These are phyloP conservation scores for Spicauda simplicius DNA, from an alignment of 2,888 invertebrate species.

Conservation along the genomic window DNA sequence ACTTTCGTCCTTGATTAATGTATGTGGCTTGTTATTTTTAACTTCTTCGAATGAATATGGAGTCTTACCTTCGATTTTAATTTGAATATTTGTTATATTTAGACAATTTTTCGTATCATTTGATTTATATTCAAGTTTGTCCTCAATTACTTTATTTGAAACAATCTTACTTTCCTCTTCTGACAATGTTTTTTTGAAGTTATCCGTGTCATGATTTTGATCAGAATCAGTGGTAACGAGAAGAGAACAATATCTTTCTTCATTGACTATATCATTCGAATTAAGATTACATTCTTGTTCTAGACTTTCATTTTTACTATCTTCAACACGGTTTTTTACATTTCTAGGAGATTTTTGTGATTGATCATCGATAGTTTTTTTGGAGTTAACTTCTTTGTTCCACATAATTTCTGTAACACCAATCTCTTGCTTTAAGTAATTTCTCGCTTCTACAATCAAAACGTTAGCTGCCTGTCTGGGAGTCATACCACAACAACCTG, in stretches of 20 bases:
- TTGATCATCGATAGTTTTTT: not conserved
- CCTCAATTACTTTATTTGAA: not conserved
- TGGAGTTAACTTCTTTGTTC: conserved; percentile 63
- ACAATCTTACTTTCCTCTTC: not conserved
- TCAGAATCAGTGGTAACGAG: not conserved
- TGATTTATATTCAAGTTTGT: conserved; percentile 9
- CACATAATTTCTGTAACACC: conserved; percentile 89
- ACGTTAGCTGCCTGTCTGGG: conserved; percentile 92
- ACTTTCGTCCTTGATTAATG: conserved; percentile 40
- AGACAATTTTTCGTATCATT: not conserved
- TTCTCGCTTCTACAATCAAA: conserved; percentile 91
- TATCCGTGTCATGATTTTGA: not conserved
- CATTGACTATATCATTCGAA: not conserved
- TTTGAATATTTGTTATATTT: not conserved
- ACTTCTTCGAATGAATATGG: not conserved
- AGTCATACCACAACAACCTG: conserved; percentile 91
- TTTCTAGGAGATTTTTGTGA: not conserved
- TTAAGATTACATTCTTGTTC: not conserved
- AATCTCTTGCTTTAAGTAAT: conserved; percentile 88
- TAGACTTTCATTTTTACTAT: not conserved
- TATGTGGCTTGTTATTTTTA: conserved; percentile 31
- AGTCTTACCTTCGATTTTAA: not conserved
- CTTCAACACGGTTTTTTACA: not conserved
- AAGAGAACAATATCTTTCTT: not conserved
- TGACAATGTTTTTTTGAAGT: not conserved